phyloP scores from a whole-genome alignment of 2,797 vertebrate species.

The Sarcoramphus papa region DNA sequence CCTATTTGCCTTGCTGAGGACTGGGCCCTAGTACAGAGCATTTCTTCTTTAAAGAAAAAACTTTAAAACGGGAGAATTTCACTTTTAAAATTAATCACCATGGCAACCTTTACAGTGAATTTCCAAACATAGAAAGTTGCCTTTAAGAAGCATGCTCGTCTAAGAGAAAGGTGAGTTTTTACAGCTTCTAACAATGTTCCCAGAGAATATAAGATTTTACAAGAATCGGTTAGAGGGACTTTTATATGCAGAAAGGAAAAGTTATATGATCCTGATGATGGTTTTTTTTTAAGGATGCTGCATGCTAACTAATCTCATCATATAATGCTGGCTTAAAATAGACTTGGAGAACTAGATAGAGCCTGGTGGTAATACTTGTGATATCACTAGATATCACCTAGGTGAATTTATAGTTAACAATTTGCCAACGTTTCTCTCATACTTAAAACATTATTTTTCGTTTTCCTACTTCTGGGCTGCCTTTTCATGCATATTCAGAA shows the following conservation, averaged over 20 bases:
- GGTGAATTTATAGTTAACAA: neutral
- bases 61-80: constrained; percentile 48
- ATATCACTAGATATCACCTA: neutral
- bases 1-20: neutral
- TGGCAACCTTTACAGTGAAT: constrained; percentile 58
- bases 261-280: neutral
- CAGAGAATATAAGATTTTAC: neutral
- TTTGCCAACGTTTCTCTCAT: neutral
- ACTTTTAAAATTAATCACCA: constrained; percentile 66
- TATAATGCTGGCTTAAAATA: constrained; percentile 48
- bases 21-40: neutral
- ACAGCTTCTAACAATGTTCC: constrained; percentile 15
- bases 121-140: constrained; percentile 65
- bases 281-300: neutral
- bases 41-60: constrained; percentile 62
- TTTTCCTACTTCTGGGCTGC: neutral
- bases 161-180: constrained; percentile 59
- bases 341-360: constrained; percentile 11
- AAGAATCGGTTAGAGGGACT: neutral
- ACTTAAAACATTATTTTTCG: neutral
- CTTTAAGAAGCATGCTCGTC: constrained; percentile 43
- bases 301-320: neutral
- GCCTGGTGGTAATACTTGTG: neutral
- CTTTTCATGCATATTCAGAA: neutral
- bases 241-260: neutral